Base-by-base conservation (phyloP, 2,797 vertebrate species). In the Hyperoplus lanceolatus region DNA sequence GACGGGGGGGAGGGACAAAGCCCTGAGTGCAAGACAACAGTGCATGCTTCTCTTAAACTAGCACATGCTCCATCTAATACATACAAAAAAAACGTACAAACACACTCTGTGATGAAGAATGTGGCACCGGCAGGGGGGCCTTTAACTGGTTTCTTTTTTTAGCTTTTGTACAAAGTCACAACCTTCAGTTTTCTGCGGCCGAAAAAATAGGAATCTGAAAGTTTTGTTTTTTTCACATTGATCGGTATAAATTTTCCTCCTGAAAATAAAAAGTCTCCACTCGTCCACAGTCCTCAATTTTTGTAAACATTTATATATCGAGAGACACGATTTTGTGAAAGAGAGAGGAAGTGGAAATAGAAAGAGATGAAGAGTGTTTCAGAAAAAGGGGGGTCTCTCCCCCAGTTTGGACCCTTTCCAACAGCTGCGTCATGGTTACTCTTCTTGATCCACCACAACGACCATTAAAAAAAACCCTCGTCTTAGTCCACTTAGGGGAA, bases 1-100 rank as follows among this genome's bases (percentile, higher is more conserved):
- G 29, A 29, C 48, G 1, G 63, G 49, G 13, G 41, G 29, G 9
- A 77, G 86, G 86, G 82, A 79, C 87, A 67, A 81, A 79, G 90
- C 92, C 92, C 92, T 92, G 91, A 94, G 92, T 89, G 90, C 87
- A 82, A 89, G 88, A 92, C 88, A 57, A 91, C 82, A 84, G 84
- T 82, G 82, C 92, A 94, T 94, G 92, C 90, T 91, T 91, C 72
- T 83, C 55, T 85, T 90, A 81, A 86, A 91, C 90, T 89, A 90
- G 82, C 70, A 89, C 93, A 93, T 94, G 91, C 93, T 87, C 71
- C 88, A 89, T 81, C 86, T 80, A 87, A 75, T 48, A n/a, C 41
- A 56, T 75, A 64, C n/a, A 61, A 63, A 57, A 45, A 50, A 68
- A 29, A 29, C 29, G 29, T 29, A 13, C 42, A 56, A 4, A 79